These are phyloP conservation scores for Pseudococcus jackbeardsleyi DNA, from an alignment of 2,888 invertebrate genomes.

Conservation along the genomic window DNA sequence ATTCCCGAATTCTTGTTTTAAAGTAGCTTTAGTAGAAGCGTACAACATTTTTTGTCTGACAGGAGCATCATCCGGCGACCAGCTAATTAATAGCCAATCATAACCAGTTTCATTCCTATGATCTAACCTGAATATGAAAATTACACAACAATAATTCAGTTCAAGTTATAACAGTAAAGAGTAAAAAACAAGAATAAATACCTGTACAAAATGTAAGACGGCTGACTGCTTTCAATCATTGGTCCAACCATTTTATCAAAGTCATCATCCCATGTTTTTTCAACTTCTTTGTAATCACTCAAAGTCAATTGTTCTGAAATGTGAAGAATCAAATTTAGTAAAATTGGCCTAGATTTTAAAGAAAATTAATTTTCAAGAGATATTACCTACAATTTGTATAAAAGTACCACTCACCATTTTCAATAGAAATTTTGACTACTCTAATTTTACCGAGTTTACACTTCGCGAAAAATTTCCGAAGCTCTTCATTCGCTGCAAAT, in stretches of 20 bases:
- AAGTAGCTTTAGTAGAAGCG: conserved; percentile 96
- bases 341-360: too few relatives aligned
- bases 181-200: conserved; percentile 68
- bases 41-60: conserved; percentile 97
- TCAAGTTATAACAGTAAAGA: background rate
- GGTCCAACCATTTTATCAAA: conserved; percentile 82
- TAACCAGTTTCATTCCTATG: conserved; percentile 83
- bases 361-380: background rate
- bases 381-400: background rate
- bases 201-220: conserved; percentile 92
- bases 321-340: too few relatives aligned
- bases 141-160: background rate
- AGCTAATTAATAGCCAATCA: conserved; percentile 93
- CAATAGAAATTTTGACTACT: conserved; percentile 86
- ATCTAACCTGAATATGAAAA: conserved; percentile 77
- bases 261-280: conserved; percentile 87
- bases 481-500: conserved; percentile 81
- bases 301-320: conserved; percentile 80
- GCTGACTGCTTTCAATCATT: conserved; percentile 82
- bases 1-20: conserved; percentile 96
- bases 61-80: conserved; percentile 93
- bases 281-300: conserved; percentile 77
- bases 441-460: conserved; percentile 83
- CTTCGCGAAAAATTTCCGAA: conserved; percentile 85
- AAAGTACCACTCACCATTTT: conserved; percentile 79